Evolutionary conservation across 2,888 invertebrate genomes (phyloP), one percentile per base, ranked within the genome.

Genomic region (Eupithecia inturbata): DNA sequence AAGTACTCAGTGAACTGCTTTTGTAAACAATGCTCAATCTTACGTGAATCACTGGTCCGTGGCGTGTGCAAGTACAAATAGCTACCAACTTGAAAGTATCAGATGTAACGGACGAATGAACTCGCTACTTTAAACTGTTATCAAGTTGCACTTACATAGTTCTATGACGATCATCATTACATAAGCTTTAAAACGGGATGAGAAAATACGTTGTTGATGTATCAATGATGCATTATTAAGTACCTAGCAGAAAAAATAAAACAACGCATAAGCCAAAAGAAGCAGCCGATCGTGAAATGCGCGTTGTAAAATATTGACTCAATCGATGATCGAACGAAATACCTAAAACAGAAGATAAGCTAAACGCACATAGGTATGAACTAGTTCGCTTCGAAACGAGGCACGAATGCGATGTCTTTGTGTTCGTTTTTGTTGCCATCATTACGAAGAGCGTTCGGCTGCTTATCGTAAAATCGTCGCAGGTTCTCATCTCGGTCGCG

Each of bases 391-490:
- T 66, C 36, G 66, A 66, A 66, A 12, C 36, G 57, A 57, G 39
- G 70, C 66, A 70, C 74, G 68, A 71, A 74, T 70, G 70, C 68
- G 63, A 67, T 53, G 64, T 74, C 71, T 79, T 77, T 77, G 77
- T 78, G 70, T 77, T 73, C 62, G 72, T 76, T 78, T 80, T 80
- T 78, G 76, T 71, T 71, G 74, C 70, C 71, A 66, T 63, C 72
- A 75, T 78, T 77, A 68, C 67, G 39, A 63, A 67, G 77, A 74
- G 78, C 77, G 80, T 79, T 78, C 79, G 74, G 74, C 66, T 78
- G 80, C 77, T 79, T 82, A 81, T 81, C 81, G 80, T 80, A 77
- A 79, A 83, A 82, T 82, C 78, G 84, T 83, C 82, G 80, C 78
- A 78, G 79, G 79, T 79, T 80, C 79, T 73, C 78, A 83, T 84